Base-by-base conservation (phyloP, 1,140 invertebrate species). In the Neomicropteryx cornuta region DNA sequence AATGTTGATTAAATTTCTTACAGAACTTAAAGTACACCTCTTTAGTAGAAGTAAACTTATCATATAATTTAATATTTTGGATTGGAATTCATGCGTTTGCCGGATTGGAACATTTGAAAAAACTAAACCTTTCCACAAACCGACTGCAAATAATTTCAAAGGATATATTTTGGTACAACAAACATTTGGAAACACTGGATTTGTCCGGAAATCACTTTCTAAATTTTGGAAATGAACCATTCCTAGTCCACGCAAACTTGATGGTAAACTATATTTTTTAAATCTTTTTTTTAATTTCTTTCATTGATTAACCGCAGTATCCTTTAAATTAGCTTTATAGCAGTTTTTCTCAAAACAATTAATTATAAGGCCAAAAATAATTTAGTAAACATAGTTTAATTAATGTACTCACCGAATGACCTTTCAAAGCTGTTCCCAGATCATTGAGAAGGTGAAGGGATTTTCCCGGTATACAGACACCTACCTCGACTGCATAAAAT, bases 21-120 rank as follows among this genome's bases (percentile, higher is more conserved):
- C 45, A 68, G 63, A 52, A 60, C 38, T 41, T 50, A 4, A 56
- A 55, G 17, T 63, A 61, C 32, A 58, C 44, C 5, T 59, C 55
- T 11, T 33, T 68, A 19, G 42, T 54, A 47, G 43, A 60, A 21
- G 42, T 68, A 18, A 51, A 64, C 46, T 44, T 68, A 23, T 65
- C 63, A 10, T 55, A 66, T 44, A 68, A 68, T 38, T 39, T 51
- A 16, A 65, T 68, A 46, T 66, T 58, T 40, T 68, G 66, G 66
- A 60, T 68, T 19, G 66, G 61, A 1, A 39, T 68, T 13, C 62
- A 66, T 31, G 66, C 63, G 10, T 63, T 68, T 30, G 48, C 56
- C 3, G 62, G 60, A 1, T 35, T 68, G 23, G 50, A 61, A 4
- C 51, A 59, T 11, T 46, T 68, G 5, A 38, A 48, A 5, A 51